Conservation (phyloP, 1,140 invertebrate species). For the Stegodyphus dumicola region DNA sequence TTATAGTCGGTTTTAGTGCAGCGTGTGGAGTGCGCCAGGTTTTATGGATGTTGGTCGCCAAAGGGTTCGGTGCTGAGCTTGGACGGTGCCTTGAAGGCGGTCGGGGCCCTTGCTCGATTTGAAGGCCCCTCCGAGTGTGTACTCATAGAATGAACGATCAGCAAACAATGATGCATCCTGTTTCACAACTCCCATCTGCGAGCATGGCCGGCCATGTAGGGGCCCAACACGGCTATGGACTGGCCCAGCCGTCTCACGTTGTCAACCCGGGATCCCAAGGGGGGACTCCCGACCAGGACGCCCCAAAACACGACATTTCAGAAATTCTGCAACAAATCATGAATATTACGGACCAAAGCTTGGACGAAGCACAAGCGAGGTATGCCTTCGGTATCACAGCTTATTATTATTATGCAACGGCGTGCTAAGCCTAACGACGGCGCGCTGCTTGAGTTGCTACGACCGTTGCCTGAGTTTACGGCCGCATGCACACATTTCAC, state of each 20-base stretch:
- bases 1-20: constrained; percentile 62
- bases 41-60: constrained; percentile 58
- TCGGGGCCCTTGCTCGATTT: constrained; percentile 40
- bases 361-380: constrained; percentile 97
- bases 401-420: constrained; percentile 41
- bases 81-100: neutral
- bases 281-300: constrained; percentile 69
- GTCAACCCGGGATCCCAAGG: constrained; percentile 44
- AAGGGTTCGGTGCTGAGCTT: constrained; percentile 44
- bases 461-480: constrained; percentile 1
- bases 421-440: constrained; percentile 60
- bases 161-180: constrained; percentile 70
- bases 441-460: constrained; percentile 23
- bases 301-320: constrained; percentile 68
- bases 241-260: constrained; percentile 49
- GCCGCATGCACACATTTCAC: constrained; percentile 26
- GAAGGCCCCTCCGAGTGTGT: constrained; percentile 37
- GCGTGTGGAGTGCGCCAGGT: constrained; percentile 41
- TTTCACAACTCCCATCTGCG: constrained; percentile 67
- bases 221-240: constrained; percentile 65
- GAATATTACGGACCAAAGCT: constrained; percentile 97
- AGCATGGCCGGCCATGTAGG: constrained; percentile 67
- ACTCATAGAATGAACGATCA: constrained; percentile 65
- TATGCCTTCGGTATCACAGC: constrained; percentile 65
- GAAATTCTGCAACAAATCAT: constrained; percentile 92